Base-by-base conservation (phyloP, 2,113 vertebrate species). In the Synchiropus splendidus region DNA sequence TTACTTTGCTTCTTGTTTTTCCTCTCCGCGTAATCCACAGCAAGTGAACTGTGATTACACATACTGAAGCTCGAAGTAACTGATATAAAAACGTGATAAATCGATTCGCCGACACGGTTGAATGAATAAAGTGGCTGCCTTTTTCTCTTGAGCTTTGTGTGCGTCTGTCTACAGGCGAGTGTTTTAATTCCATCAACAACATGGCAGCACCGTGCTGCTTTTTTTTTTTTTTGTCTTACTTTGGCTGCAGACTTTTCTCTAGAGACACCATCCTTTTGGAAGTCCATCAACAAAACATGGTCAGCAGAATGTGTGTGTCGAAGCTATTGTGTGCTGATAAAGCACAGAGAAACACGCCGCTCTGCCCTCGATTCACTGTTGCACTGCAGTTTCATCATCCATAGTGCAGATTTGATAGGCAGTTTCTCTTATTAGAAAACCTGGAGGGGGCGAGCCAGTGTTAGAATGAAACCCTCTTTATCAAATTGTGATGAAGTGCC, bases 351-450 rank as follows among this genome's bases (percentile, higher is more conserved):
- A 50, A 35, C 60, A 45, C n/a, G n/a, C n/a, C n/a, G 21, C 21
- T 27, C 21, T 27, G 21, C 21, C 21, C 21, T 27, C 21, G 21
- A 27, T 27, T 27, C 21, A 27, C 21, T 8, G 8, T 27, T 27
- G 8, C 21, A 27, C 21, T 4, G 21, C 43, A 31, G 70, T 85
- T 85, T 83, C 83, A 84, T 85, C 82, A 85, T 72, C 75, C 71
- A 30, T 4, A 11, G 58, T 59, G 18, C 77, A 75, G 69, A 64
- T 78, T 81, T 83, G 79, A 82, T 69, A 71, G 80, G 69, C 74
- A 76, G 64, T 57, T 78, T 64, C 72, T 74, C 70, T 79, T 71
- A 82, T 74, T 77, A 74, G 74, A 71, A 67, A 71, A 72, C 59
- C 70, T 64, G 58, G 66, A 60, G 54, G 66, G 66, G 65, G 67